phyloP scores from a whole-genome alignment of 2,113 vertebrate species.

The Dromas ardeola region DNA sequence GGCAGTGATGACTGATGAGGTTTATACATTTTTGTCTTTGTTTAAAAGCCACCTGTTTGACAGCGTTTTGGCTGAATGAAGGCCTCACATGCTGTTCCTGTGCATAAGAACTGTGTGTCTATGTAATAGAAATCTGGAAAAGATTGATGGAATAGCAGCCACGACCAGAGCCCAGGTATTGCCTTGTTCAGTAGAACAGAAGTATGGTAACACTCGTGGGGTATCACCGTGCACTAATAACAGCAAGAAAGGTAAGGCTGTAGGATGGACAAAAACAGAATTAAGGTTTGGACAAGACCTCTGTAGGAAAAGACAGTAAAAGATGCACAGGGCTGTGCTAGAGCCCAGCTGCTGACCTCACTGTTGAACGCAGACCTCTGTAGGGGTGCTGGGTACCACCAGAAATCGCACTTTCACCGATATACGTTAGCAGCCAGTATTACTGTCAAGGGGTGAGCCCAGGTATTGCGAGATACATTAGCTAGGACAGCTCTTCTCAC shows the following conservation, averaged over 20 bases:
- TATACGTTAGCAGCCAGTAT: neutral
- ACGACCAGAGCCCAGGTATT: neutral
- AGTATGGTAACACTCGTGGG: fast-evolving
- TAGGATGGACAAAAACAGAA: neutral
- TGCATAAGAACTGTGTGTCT: neutral
- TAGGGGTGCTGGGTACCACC: neutral
- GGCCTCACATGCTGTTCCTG: slow-evolving; percentile 32
- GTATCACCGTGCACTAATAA: neutral
- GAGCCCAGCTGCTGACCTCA: neutral
- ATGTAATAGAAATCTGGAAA: neutral
- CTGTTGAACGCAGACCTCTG: neutral
- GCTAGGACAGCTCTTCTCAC: neutral
- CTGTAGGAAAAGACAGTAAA: neutral
- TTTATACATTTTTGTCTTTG: slow-evolving; percentile 60
- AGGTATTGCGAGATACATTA: neutral
- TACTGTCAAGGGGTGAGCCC: neutral
- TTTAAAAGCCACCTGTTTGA: slow-evolving; percentile 64
- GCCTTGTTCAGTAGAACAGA: neutral
- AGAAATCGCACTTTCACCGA: fast-evolving
- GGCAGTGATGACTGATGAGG: slow-evolving; percentile 49
- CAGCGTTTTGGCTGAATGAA: neutral
- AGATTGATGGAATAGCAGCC: neutral
- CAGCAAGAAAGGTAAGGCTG: neutral
- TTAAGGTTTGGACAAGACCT: neutral
- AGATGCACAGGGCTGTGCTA: neutral